phyloP scores from a whole-genome alignment of 2,888 invertebrate genomes.

The Pristionchus arcanus region DNA sequence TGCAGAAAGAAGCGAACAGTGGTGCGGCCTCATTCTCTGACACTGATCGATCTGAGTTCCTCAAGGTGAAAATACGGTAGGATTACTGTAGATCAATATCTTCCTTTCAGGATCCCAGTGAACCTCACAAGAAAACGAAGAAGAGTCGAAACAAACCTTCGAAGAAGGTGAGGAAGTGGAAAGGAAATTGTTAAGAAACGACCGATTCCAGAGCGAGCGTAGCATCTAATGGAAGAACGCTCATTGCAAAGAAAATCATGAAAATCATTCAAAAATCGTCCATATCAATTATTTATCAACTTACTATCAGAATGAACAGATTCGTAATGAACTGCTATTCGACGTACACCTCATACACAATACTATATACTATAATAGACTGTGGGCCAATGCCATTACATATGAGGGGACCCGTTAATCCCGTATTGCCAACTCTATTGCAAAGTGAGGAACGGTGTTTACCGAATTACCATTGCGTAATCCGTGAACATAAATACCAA shows the following conservation, averaged over 20 bases:
- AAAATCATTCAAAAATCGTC: neutral
- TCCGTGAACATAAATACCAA: too few species aligned
- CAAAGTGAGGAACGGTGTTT: too few species aligned
- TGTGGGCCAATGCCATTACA: too few species aligned
- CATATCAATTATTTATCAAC: neutral
- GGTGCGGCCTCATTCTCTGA: constrained; percentile 13
- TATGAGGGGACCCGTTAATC: too few species aligned
- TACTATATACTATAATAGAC: too few species aligned
- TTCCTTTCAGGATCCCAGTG: neutral
- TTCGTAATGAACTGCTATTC: neutral
- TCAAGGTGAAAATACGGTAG: constrained; percentile 1
- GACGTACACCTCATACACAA: too few species aligned
- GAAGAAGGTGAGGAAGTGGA: neutral
- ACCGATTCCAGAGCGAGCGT: neutral
- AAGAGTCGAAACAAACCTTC: constrained; percentile 4
- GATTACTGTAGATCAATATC: neutral
- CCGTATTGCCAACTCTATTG: too few species aligned
- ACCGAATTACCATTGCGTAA: too few species aligned
- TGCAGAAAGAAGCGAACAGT: neutral
- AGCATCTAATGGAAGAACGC: neutral
- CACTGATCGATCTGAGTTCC: constrained; percentile 35
- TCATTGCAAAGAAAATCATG: neutral
- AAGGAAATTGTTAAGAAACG: too few species aligned
- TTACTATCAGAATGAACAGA: neutral
- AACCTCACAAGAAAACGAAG: neutral